These are phyloP conservation scores for Conus canariensis DNA, from an alignment of 2,888 invertebrate genomes.

Conservation along the genomic window DNA sequence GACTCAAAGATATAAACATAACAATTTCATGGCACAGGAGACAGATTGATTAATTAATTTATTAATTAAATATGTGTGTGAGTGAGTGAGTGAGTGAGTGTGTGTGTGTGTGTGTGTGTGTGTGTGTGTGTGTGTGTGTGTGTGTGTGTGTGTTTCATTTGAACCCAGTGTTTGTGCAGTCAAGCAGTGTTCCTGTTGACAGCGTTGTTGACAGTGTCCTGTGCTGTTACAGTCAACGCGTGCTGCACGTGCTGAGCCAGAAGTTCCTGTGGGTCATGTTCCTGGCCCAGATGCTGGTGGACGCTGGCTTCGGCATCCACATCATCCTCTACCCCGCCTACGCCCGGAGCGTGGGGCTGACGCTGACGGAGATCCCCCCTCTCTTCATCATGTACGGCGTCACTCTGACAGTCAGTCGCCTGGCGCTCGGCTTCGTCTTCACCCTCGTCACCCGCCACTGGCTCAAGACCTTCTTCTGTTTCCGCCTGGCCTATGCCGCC, in stretches of 20 bases:
- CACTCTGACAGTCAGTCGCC: conserved; percentile 24
- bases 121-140: conserved; percentile 4
- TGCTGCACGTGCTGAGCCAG: neutral
- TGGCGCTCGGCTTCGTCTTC: conserved; percentile 37
- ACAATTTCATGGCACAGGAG: too few species aligned
- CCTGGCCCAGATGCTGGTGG: conserved; percentile 42
- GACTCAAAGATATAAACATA: too few species aligned
- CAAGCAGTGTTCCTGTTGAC: neutral
- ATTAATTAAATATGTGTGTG: neutral
- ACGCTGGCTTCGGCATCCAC: conserved; percentile 38
- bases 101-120: conserved; percentile 14
- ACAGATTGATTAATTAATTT: too few species aligned
- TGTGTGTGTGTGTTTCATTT: neutral
- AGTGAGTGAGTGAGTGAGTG: conserved; percentile 12
- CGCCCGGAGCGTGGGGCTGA: conserved; percentile 45
- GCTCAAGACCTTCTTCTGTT: neutral
- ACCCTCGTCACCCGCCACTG: conserved; percentile 35
- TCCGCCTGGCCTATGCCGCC: neutral
- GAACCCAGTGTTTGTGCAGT: too few species aligned
- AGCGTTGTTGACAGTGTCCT: neutral
- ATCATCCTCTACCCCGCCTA: conserved; percentile 47
- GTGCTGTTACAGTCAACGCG: neutral
- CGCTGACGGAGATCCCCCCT: conserved; percentile 28
- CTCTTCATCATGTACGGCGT: conserved; percentile 45
- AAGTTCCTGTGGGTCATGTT: conserved; percentile 45